These are phyloP conservation scores for Drosophila triauraria DNA, from an alignment of 1,140 invertebrate genomes.

Conservation along the genomic window DNA sequence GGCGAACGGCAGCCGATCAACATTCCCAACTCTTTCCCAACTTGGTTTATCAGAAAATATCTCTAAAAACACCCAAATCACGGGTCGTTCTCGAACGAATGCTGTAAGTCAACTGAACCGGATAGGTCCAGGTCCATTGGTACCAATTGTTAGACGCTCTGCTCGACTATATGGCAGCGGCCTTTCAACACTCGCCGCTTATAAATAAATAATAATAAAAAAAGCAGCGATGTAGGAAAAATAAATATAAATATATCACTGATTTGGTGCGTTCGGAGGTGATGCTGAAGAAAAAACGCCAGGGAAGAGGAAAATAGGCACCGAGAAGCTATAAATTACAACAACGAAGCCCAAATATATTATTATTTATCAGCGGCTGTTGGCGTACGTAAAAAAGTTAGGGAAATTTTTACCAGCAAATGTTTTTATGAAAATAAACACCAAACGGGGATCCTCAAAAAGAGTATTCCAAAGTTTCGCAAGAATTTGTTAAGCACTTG, in stretches of 20 bases:
- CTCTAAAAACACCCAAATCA: constrained; percentile 10
- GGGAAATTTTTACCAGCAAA: constrained; percentile 11
- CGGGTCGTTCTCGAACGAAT: constrained; percentile 66
- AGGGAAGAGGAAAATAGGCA: constrained; percentile 31
- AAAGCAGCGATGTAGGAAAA: constrained; percentile 63
- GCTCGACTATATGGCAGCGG: constrained; percentile 43
- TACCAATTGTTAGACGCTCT: constrained; percentile 61
- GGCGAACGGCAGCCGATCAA: constrained; percentile 67
- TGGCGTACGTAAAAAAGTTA: constrained; percentile 21
- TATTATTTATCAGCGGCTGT: constrained; percentile 37
- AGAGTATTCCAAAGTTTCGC: constrained; percentile 46
- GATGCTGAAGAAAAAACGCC: constrained; percentile 30
- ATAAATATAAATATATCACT: constrained; percentile 75
- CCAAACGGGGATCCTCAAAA: constrained; percentile 5
- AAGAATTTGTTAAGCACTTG: constrained; percentile 19
- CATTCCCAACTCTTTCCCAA: constrained; percentile 44
- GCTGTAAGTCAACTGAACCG: constrained; percentile 82
- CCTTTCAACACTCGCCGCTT: constrained; percentile 73
- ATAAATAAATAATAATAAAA: constrained; percentile 81
- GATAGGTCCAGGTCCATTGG: constrained; percentile 54
- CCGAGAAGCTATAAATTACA: constrained; percentile 71
- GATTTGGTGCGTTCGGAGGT: constrained; percentile 44
- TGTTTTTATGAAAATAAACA: constrained; percentile 33
- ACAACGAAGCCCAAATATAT: constrained; percentile 44
- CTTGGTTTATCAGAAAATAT: constrained; percentile 11